phyloP scores from a whole-genome alignment of 2,888 invertebrate species.

The Drosophila acutilabella region DNA sequence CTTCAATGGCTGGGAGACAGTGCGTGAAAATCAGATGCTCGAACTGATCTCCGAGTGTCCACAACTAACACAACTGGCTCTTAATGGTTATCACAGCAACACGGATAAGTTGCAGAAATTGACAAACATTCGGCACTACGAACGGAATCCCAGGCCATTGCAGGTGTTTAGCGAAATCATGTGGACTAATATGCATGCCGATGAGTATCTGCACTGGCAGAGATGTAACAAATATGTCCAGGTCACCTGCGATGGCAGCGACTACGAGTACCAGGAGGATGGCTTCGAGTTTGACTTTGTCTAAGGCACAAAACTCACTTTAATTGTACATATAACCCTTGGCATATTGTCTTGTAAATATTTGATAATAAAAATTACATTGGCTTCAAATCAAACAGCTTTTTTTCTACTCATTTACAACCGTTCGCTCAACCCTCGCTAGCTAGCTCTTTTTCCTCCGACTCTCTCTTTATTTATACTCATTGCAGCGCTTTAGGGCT shows the following conservation, averaged over 20 bases:
- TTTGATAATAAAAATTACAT: conserved; percentile 52
- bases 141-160: conserved; percentile 41
- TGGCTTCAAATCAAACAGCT: conserved; percentile 22
- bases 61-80: conserved; percentile 45
- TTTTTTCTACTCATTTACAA: conserved; percentile 13
- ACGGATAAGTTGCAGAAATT: conserved; percentile 56
- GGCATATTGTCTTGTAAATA: conserved; percentile 51
- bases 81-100: conserved; percentile 63
- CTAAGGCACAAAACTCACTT: conserved; percentile 26
- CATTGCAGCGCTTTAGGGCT: conserved; percentile 76
- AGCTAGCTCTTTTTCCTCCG: neutral
- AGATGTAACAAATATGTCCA: conserved; percentile 42
- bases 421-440: neutral
- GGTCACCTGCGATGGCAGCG: conserved; percentile 59
- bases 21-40: conserved; percentile 58
- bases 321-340: conserved; percentile 44
- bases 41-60: conserved; percentile 62
- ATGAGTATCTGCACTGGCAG: conserved; percentile 48
- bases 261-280: conserved; percentile 71
- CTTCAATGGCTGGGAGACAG: conserved; percentile 71
- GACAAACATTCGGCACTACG: conserved; percentile 45
- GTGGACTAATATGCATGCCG: conserved; percentile 54
- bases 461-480: conserved; percentile 64
- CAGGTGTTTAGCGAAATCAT: conserved; percentile 61
- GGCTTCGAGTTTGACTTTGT: conserved; percentile 71